Evolutionary conservation across 2,888 invertebrate genomes (phyloP).

Genomic region (Phlogophora meticulosa): DNA sequence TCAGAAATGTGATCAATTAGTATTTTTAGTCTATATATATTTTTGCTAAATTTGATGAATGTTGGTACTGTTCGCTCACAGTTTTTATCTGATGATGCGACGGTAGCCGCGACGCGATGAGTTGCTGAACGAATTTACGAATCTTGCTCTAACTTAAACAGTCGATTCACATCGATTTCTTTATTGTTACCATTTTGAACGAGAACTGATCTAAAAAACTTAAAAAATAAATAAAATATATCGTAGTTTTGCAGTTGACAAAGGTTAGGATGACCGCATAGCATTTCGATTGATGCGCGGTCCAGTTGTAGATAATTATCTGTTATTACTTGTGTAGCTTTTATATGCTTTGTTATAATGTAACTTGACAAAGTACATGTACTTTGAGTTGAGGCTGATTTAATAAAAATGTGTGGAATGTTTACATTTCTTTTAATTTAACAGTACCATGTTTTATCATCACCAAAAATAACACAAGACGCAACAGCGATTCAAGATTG

Average conservation of each 20-base stretch:
- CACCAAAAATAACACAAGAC: neutral
- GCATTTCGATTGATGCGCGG: conserved; percentile 73
- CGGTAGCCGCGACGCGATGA: conserved; percentile 38
- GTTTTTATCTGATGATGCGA: conserved; percentile 74
- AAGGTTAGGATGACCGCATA: conserved; percentile 62
- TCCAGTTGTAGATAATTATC: conserved; percentile 74
- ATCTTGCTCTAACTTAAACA: conserved; percentile 54
- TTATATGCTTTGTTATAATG: conserved; percentile 78
- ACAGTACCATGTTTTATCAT: neutral
- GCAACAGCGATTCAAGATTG: no score
- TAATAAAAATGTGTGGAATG: conserved; percentile 84
- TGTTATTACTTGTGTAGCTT: conserved; percentile 89
- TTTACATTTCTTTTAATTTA: conserved; percentile 61
- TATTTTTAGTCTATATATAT: conserved; percentile 85
- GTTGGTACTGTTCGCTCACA: conserved; percentile 78
- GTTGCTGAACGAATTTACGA: conserved; percentile 51
- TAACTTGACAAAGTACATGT: conserved; percentile 77
- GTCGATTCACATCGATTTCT: conserved; percentile 55
- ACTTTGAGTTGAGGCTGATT: conserved; percentile 88
- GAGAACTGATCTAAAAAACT: conserved; percentile 41
- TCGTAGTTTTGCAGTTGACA: conserved; percentile 48
- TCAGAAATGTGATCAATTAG: conserved; percentile 90
- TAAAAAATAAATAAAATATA: conserved; percentile 20
- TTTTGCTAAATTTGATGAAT: conserved; percentile 64
- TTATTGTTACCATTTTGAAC: conserved; percentile 55